Conservation (phyloP, 2,113 vertebrate genomes). For the Perccottus glenii region DNA sequence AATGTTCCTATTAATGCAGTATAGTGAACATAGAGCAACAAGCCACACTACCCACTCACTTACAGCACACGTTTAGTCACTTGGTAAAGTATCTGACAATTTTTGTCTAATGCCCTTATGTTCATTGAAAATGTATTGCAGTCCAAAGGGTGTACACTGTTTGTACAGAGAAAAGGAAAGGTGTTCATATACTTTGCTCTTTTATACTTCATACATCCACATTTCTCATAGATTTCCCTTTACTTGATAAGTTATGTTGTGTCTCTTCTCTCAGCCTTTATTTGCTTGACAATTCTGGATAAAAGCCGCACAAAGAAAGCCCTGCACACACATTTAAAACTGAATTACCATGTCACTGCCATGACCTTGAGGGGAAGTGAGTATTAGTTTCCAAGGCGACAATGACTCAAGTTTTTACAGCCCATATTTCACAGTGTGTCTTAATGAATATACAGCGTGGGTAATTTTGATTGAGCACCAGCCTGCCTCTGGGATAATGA, state of each 20-base stretch:
- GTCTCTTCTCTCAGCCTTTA: conserved; percentile 28
- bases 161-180: too few species aligned
- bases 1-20: too few species aligned
- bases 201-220: too few species aligned
- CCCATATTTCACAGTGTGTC: conserved; percentile 69
- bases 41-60: too few species aligned
- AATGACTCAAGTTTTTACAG: conserved; percentile 73
- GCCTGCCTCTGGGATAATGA: conserved; percentile 74
- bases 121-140: too few species aligned
- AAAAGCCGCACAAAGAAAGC: conserved; percentile 38
- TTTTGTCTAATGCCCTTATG: too few species aligned
- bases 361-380: conserved; percentile 77
- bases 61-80: too few species aligned
- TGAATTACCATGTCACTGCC: conserved; percentile 69
- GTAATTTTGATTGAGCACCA: conserved; percentile 80
- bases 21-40: too few species aligned
- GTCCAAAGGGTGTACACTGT: too few species aligned
- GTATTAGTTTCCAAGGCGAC: conserved; percentile 75
- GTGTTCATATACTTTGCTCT: too few species aligned
- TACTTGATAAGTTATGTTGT: background rate
- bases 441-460: conserved; percentile 77
- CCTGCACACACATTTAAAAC: conserved; percentile 40
- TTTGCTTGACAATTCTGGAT: conserved; percentile 33
- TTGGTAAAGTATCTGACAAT: too few species aligned
- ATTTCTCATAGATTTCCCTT: background rate